Percentiles rank a stretch among this genome's conserved stretches.
These are phyloP conservation scores for Elephantulus edwardii DNA, from an alignment of 2,113 vertebrate species.

Conservation along the genomic window DNA sequence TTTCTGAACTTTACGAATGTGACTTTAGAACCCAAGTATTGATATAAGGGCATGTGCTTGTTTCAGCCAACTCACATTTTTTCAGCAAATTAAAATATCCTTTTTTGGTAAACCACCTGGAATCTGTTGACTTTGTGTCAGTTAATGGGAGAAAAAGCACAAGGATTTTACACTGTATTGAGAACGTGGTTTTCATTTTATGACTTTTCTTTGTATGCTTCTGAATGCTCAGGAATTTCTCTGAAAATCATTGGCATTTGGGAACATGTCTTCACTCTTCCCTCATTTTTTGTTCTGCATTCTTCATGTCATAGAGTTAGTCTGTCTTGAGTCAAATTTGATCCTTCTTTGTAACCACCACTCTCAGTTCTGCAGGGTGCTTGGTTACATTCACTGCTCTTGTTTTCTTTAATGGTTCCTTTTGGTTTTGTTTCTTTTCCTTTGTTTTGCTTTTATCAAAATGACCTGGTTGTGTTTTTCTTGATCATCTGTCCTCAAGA, in stretches of 20 bases:
- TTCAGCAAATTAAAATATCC: background rate
- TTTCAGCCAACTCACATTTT: background rate
- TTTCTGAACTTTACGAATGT: background rate
- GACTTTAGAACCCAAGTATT: background rate
- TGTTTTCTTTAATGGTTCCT: background rate
- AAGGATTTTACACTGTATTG: background rate
- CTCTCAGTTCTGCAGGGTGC: background rate
- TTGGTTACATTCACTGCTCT: background rate
- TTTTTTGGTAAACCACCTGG: background rate
- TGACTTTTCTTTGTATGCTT: background rate
- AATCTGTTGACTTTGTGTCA: background rate
- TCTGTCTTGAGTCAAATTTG: background rate
- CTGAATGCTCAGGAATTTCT: background rate
- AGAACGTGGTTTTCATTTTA: background rate
- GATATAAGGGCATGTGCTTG: background rate
- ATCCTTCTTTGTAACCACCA: background rate
- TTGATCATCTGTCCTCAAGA: background rate
- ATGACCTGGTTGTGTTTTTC: background rate
- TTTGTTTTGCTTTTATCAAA: constrained; percentile 24
- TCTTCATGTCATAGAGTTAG: background rate
- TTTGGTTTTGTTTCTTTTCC: constrained; percentile 26
- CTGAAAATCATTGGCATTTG: background rate
- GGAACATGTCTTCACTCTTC: background rate
- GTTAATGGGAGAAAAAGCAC: background rate
- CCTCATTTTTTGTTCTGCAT: background rate